These are phyloP conservation scores for Amphilophus citrinellus DNA, from an alignment of 2,113 vertebrate species.

Conservation along the genomic window DNA sequence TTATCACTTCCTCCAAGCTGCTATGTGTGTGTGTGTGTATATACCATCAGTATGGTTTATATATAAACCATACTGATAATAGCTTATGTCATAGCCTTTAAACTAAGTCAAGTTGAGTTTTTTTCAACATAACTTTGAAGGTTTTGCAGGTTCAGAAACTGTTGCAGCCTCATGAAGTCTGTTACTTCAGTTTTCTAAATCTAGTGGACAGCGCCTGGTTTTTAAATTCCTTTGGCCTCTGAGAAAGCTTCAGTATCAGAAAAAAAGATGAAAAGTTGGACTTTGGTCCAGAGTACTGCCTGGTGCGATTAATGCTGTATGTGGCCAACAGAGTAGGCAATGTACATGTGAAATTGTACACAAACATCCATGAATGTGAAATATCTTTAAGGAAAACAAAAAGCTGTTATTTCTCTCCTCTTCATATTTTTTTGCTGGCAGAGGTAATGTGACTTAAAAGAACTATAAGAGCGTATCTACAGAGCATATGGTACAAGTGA, in stretches of 20 bases:
- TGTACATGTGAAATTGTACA: neutral
- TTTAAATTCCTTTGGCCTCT: conserved; percentile 49
- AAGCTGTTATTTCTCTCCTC: neutral
- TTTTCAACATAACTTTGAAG: neutral
- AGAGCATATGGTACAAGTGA: neutral
- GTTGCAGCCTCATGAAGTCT: neutral
- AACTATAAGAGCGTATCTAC: neutral
- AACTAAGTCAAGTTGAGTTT: neutral
- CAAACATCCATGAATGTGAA: neutral
- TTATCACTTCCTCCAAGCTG: conserved; percentile 70
- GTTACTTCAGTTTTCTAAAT: conserved; percentile 4
- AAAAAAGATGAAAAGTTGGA: conserved; percentile 44
- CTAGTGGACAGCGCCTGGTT: conserved; percentile 25
- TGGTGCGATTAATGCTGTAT: conserved; percentile 15
- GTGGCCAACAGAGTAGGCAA: neutral
- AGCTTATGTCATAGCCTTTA: neutral
- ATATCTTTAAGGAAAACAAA: neutral
- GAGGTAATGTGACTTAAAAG: neutral
- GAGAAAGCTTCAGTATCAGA: conserved; percentile 34
- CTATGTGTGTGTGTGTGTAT: neutral
- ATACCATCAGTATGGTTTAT: too few relatives aligned
- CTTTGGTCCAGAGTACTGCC: conserved; percentile 34
- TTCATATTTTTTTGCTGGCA: neutral
- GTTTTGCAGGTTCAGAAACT: neutral
- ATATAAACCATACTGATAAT: neutral